A percentile compares a stretch with the other conserved stretches of the same genome.
phyloP scores from a whole-genome alignment of 2,888 invertebrate species.

The Pyralis farinalis region DNA sequence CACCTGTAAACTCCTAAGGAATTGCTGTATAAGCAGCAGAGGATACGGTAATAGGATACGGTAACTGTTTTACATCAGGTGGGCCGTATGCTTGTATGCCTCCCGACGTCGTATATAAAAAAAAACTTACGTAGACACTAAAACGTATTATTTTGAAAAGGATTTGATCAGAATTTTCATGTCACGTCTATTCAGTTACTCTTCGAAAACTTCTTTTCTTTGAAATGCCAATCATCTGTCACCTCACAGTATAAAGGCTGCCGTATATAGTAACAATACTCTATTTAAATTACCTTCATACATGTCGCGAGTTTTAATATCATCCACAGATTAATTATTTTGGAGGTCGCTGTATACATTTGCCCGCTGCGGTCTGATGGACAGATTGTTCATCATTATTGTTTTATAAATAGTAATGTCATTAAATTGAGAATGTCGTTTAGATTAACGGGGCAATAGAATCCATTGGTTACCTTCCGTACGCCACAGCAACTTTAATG shows the following conservation, averaged over 20 bases:
- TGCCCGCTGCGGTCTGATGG: too few species aligned
- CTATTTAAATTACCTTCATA: background rate
- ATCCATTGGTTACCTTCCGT: too few species aligned
- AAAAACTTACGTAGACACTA: too few species aligned
- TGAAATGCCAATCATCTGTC: background rate
- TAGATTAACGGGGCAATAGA: background rate
- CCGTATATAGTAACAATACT: background rate
- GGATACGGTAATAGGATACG: too few species aligned
- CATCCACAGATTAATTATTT: slow-evolving; percentile 5
- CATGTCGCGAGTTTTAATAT: background rate
- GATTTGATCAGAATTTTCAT: background rate
- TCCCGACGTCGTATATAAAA: too few species aligned
- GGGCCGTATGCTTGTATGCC: too few species aligned
- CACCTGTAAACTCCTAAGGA: too few species aligned
- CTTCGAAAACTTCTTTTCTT: background rate
- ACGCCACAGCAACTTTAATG: too few species aligned
- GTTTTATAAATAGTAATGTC: background rate
- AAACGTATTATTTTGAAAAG: too few species aligned
- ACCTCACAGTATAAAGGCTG: background rate
- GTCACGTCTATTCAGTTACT: background rate
- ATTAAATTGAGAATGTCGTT: background rate
- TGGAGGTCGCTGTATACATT: background rate
- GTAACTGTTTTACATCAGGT: too few species aligned
- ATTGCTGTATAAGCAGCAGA: too few species aligned
- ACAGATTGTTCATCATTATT: too few species aligned